These are phyloP conservation scores for Athalia rosae DNA, from an alignment of 2,888 invertebrate species.

Conservation along the genomic window DNA sequence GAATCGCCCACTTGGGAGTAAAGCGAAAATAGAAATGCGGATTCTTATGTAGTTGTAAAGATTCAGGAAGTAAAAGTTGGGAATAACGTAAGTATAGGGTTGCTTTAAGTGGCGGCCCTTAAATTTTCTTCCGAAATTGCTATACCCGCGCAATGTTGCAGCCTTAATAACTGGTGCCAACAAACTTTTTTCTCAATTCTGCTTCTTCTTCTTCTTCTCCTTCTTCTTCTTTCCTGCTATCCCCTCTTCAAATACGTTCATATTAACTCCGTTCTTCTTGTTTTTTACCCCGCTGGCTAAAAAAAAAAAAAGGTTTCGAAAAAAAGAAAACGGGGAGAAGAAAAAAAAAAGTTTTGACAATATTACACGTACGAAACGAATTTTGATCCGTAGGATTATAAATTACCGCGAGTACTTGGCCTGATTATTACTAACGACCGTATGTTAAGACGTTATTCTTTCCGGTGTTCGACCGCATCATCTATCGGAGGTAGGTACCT, in stretches of 20 bases:
- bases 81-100: conserved; percentile 34
- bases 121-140: conserved; percentile 33
- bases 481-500: too few species aligned
- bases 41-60: neutral
- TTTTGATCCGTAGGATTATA: too few species aligned
- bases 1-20: neutral
- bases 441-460: neutral
- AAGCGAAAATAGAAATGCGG: conserved; percentile 9
- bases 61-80: conserved; percentile 24
- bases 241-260: neutral
- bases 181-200: neutral
- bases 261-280: neutral
- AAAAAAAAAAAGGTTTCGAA: neutral
- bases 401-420: conserved; percentile 1
- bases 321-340: neutral
- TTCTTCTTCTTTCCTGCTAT: neutral
- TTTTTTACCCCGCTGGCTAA: neutral
- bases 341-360: too few species aligned
- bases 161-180: conserved; percentile 12
- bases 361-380: too few species aligned
- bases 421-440: conserved; percentile 15
- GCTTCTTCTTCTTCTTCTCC: neutral
- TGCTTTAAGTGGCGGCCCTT: conserved; percentile 20
- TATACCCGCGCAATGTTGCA: neutral
- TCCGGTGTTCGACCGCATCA: conserved; percentile 8